Percentiles rank a stretch among this genome's conserved stretches.
These are phyloP conservation scores for Florisuga fusca DNA, from an alignment of 2,797 vertebrate genomes.

Conservation along the genomic window DNA sequence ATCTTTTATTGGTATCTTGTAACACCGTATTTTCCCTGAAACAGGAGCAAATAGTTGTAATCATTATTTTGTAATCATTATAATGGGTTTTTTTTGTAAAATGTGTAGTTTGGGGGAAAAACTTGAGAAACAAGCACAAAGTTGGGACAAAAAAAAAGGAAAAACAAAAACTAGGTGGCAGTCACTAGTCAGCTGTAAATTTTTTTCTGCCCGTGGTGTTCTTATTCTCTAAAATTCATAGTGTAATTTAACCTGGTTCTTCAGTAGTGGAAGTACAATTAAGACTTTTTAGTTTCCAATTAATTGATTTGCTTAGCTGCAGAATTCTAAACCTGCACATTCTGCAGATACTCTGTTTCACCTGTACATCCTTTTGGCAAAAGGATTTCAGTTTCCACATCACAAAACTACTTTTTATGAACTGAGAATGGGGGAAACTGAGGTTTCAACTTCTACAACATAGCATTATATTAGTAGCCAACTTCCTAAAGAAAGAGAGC, in stretches of 20 bases:
- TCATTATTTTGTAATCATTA: too few relatives aligned
- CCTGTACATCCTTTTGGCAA: neutral
- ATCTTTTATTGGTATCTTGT: neutral
- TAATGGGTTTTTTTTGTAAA: neutral
- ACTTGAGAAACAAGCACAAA: neutral
- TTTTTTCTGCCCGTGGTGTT: neutral
- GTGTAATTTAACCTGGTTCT: neutral
- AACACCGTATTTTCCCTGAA: neutral
- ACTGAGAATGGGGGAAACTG: neutral
- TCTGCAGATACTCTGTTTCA: neutral
- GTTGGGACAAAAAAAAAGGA: neutral
- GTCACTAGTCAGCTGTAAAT: neutral
- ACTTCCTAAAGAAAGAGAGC: neutral
- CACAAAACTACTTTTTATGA: neutral
- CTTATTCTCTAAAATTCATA: neutral
- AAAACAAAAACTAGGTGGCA: neutral
- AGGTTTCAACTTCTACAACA: neutral
- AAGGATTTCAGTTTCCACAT: neutral
- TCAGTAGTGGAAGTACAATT: neutral
- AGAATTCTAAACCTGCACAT: neutral
- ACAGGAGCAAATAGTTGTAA: neutral
- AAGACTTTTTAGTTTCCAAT: neutral
- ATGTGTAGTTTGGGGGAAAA: neutral
- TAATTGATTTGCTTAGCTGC: neutral
- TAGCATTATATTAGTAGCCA: neutral